phyloP scores from a whole-genome alignment of 2,797 vertebrate species.

The Megaceryle alcyon region DNA sequence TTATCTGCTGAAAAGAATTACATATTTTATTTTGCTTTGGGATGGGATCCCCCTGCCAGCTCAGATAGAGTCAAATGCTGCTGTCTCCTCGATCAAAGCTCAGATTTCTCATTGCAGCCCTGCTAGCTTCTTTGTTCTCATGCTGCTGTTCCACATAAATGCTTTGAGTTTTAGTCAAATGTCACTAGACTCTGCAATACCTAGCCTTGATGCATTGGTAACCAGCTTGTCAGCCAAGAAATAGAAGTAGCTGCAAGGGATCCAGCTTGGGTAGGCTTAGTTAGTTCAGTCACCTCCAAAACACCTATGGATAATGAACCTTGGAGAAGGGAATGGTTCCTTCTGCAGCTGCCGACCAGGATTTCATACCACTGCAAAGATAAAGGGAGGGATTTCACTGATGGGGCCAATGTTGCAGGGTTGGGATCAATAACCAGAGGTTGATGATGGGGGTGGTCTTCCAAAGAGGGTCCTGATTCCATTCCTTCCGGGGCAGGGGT shows the following conservation, averaged over 20 bases:
- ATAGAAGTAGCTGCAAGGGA: neutral
- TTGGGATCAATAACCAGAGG: neutral
- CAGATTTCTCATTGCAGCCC: constrained; percentile 4
- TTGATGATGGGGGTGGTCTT: constrained; percentile 45
- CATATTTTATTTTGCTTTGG: constrained; percentile 51
- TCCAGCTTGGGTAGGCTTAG: neutral
- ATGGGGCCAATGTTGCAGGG: neutral
- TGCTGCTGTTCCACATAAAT: neutral
- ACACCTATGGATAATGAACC: neutral
- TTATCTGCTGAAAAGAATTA: constrained; percentile 35
- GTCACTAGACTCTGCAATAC: neutral
- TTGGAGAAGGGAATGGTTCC: neutral
- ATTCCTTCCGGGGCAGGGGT: neutral
- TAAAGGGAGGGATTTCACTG: neutral
- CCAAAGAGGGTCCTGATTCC: neutral
- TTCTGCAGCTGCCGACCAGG: neutral
- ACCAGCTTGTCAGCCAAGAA: constrained; percentile 17
- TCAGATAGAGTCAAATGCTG: constrained; percentile 35
- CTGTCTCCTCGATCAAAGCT: constrained; percentile 48
- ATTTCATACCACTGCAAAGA: neutral
- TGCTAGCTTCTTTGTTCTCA: neutral
- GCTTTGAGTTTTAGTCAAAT: constrained; percentile 10
- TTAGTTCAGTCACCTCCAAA: neutral
- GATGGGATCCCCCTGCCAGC: constrained; percentile 22
- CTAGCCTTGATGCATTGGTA: constrained; percentile 16